Base-by-base conservation (phyloP, 2,888 invertebrate species). In the Nymphalis polychloros region DNA sequence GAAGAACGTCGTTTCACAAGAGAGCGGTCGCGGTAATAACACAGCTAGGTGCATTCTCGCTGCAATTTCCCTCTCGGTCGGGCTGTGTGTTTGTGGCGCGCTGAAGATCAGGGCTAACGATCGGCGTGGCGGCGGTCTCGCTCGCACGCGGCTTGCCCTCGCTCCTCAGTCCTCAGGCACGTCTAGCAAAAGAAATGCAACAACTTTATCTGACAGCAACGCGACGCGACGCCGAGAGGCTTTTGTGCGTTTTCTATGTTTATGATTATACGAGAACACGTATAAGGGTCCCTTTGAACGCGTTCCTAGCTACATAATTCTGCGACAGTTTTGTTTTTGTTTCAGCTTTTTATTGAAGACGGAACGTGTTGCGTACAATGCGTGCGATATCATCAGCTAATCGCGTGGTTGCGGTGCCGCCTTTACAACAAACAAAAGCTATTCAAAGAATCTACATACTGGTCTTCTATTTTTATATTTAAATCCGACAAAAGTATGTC, bases 61-160 rank as follows among this genome's bases (percentile, higher is more conserved):
- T 92, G 92, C 92, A 92, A 92, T 92, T 92, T 92, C 92, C 90
- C 92, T 92, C 92, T 92, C 92, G 90, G 91, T 92, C 91, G 92
- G 91, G 88, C 88, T 92, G 84, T 92, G 88, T 92, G 92, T 92
- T 92, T 92, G 92, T 92, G 89, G 92, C 92, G 91, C 91, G 91
- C 84, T 92, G 92, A 92, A 92, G 92, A 92, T 92, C 92, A 92
- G 91, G 92, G 92, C 92, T 92, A 92, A 92, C 92, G 92, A 92
- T 92, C 91, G 91, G 86, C 87, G 85, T 80, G 83, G 79, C 75
- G 76, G 79, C 83, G 80, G 77, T 90, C 90, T 81, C 87, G 63
- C 80, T 91, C 89, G 77, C 87, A 81, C 77, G 71, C 75, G 72
- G 65, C 69, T 64, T 69, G 72, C 75, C 68, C 71, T 74, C 76